phyloP scores from a whole-genome alignment of 2,113 vertebrate species.

The Passer domesticus region DNA sequence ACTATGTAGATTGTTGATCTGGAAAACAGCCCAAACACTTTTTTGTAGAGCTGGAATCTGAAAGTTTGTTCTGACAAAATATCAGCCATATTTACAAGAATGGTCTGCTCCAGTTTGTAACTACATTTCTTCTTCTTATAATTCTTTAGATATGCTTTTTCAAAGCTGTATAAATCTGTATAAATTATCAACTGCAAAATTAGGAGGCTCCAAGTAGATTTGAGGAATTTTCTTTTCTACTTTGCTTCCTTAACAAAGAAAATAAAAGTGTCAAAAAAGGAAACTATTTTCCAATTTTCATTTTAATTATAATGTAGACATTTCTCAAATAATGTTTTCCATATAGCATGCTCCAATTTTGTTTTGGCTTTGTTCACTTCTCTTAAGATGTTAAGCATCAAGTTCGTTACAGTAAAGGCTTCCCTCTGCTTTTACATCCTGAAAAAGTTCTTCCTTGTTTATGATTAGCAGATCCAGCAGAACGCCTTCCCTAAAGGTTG shows the following conservation, averaged over 20 bases:
- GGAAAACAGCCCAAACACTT: rapidly evolving
- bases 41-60: background rate
- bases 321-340: background rate
- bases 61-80: background rate
- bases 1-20: background rate
- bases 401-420: background rate
- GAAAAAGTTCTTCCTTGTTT: background rate
- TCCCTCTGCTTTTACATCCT: background rate
- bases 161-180: background rate
- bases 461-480: background rate
- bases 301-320: background rate
- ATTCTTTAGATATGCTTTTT: background rate
- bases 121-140: background rate
- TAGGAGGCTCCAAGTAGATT: background rate
- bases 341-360: background rate
- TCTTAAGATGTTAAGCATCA: background rate
- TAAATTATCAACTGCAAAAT: background rate
- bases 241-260: background rate
- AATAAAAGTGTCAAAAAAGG: background rate
- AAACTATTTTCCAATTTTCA: background rate
- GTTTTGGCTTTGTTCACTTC: background rate
- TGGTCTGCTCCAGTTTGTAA: background rate
- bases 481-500: background rate
- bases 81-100: background rate
- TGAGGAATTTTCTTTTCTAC: background rate